phyloP scores from a whole-genome alignment of 1,140 invertebrate species.

The Cataglyphis hispanica region DNA sequence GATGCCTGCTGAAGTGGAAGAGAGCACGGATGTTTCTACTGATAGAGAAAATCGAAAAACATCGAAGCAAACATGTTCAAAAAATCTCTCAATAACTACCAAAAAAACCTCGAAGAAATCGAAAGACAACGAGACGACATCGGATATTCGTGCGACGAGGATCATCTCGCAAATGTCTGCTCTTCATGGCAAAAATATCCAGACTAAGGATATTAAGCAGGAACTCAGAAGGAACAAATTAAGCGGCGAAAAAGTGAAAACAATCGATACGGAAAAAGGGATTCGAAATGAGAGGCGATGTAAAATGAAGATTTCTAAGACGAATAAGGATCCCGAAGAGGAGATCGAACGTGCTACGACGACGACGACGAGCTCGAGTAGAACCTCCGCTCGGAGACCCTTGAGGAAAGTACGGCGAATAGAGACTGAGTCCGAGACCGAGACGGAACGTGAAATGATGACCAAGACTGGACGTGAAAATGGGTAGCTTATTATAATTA shows the following conservation, averaged over 20 bases:
- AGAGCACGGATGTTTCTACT: conserved; percentile 11
- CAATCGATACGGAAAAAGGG: neutral
- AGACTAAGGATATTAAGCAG: conserved; percentile 78
- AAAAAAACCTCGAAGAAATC: conserved; percentile 12
- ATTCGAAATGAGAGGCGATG: conserved; percentile 51
- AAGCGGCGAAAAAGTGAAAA: conserved; percentile 70
- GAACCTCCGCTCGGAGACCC: conserved; percentile 29
- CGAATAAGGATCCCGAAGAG: conserved; percentile 2
- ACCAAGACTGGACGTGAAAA: conserved; percentile 2
- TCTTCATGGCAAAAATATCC: conserved; percentile 38
- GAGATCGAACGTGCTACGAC: conserved; percentile 2
- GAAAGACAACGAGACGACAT: conserved; percentile 35
- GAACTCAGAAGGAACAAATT: conserved; percentile 78
- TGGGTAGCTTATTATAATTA: conserved; percentile 19
- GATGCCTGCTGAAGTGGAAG: conserved; percentile 41
- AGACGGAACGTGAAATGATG: neutral
- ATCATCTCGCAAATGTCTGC: conserved; percentile 73
- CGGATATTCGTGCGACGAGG: conserved; percentile 56
- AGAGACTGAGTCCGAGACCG: conserved; percentile 41
- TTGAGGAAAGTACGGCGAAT: conserved; percentile 47
- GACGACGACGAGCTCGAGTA: conserved; percentile 19
- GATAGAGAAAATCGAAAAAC: neutral
- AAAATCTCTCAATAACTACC: neutral
- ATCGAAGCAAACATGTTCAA: neutral
- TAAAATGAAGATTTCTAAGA: neutral